Evolutionary conservation across 2,113 vertebrate genomes (phyloP), one percentile per base, ranked within the genome.

Genomic region (Nerophis ophidion): DNA sequence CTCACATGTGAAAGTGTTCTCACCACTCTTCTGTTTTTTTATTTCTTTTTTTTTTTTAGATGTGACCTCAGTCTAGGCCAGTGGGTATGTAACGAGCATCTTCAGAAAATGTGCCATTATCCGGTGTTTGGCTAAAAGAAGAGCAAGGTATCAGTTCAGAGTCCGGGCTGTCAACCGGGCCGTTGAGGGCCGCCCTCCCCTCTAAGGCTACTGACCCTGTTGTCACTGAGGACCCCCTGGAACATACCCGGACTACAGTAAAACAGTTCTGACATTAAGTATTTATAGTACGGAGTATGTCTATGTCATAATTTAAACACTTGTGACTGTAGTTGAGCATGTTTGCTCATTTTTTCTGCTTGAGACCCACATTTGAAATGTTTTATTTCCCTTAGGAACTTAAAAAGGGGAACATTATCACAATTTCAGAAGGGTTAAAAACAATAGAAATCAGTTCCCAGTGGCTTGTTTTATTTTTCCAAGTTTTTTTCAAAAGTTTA

Each of bases 71-170:
- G 90, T 45, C 83, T 88, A 0, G 87, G 82, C 16, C 60, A 93
- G 19, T 99, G 97, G 97, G 65, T 87, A 9, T 96, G 93, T 81
- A 93, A 90, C 3, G 68, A 78, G 5, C 73, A 71, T 16, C 73
- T 90, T 0, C 90, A 93, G 26, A 93, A 64, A 67, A 80, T 69
- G 59, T 98, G 95, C 79, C 84, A 90, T 48, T 93, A 83, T 67
- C 95, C 96, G 0, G 71, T 98, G 51, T 68, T 89, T 70, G 94
- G 93, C 91, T 99, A 0, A 66, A 71, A 0, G 90, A 95, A 59
- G 92, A 14, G 86, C 89, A 36, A 81, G 74, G 0, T 97, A 96
- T 74, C 91, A 91, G 79, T 98, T 98, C 83, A 87, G 93, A 44
- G 92, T 98, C 15, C 83, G 87, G 57, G 93, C 95, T 0, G 44